A percentile compares a stretch with the other conserved stretches of the same genome.
These are phyloP conservation scores for Microplitis demolitor DNA, from an alignment of 1,140 invertebrate species.

Conservation along the genomic window DNA sequence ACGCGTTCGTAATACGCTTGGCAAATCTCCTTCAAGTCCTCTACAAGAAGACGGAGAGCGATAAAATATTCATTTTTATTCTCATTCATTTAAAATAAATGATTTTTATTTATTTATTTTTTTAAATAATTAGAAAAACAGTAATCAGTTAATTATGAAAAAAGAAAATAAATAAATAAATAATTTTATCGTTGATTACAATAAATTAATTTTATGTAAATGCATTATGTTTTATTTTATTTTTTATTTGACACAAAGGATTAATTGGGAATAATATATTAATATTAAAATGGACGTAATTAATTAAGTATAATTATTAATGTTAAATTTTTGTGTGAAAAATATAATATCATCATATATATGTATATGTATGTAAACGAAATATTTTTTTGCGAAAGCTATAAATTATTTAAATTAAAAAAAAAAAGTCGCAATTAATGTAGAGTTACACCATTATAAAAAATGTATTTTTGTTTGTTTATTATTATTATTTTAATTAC, in stretches of 20 bases:
- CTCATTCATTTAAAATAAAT: background rate
- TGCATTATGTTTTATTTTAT: background rate
- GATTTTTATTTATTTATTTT: background rate
- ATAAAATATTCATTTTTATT: constrained; percentile 43
- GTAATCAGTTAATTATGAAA: background rate
- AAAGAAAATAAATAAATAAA: background rate
- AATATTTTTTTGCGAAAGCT: too few relatives aligned
- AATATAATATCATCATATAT: constrained; percentile 14
- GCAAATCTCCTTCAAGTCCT: constrained; percentile 84
- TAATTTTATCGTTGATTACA: background rate
- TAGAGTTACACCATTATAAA: constrained; percentile 22
- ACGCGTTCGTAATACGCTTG: constrained; percentile 95
- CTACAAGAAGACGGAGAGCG: constrained; percentile 67
- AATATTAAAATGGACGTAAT: background rate
- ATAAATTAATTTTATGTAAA: background rate
- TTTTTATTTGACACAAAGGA: background rate
- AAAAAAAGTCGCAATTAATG: background rate
- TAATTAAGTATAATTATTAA: constrained; percentile 7
- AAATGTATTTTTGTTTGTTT: constrained; percentile 7
- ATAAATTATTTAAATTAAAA: too few relatives aligned
- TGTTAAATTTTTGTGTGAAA: background rate
- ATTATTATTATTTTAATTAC: too few relatives aligned
- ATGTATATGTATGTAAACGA: background rate
- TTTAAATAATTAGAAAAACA: background rate
- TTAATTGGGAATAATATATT: too few relatives aligned